These are phyloP conservation scores for Drosophila barbarae DNA, from an alignment of 2,888 invertebrate genomes.

Conservation along the genomic window DNA sequence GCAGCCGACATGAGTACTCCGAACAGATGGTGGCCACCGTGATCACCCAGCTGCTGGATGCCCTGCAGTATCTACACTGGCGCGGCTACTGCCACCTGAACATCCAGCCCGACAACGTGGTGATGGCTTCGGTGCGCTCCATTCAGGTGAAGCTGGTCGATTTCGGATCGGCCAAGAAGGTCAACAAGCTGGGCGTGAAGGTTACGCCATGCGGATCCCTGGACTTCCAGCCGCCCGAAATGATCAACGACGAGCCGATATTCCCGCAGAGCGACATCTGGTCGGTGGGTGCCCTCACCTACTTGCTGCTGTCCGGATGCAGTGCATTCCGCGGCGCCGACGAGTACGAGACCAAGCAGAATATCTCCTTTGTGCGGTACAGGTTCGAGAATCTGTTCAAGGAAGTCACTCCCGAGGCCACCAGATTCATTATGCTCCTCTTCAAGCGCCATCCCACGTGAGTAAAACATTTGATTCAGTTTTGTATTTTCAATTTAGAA, in stretches of 20 bases:
- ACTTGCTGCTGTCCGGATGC: conserved; percentile 94
- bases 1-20: conserved; percentile 92
- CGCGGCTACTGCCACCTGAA: conserved; percentile 93
- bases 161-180: conserved; percentile 91
- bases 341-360: conserved; percentile 92
- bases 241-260: conserved; percentile 91
- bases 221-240: conserved; percentile 92
- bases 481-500: too few species aligned
- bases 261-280: conserved; percentile 96
- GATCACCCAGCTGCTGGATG: conserved; percentile 92
- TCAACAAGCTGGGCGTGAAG: conserved; percentile 87
- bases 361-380: conserved; percentile 94
- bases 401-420: conserved; percentile 95
- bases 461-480: conserved; percentile 63
- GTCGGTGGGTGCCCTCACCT: conserved; percentile 95
- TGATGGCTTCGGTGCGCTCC: conserved; percentile 91
- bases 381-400: conserved; percentile 96
- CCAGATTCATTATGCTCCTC: conserved; percentile 95
- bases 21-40: conserved; percentile 95
- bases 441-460: conserved; percentile 96
- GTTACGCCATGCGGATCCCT: conserved; percentile 85
- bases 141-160: conserved; percentile 95
- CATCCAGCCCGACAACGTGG: conserved; percentile 96
- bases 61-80: conserved; percentile 96
- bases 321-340: conserved; percentile 93